Conservation (phyloP, 2,113 vertebrate genomes). For the Elaphurus davidianus region DNA sequence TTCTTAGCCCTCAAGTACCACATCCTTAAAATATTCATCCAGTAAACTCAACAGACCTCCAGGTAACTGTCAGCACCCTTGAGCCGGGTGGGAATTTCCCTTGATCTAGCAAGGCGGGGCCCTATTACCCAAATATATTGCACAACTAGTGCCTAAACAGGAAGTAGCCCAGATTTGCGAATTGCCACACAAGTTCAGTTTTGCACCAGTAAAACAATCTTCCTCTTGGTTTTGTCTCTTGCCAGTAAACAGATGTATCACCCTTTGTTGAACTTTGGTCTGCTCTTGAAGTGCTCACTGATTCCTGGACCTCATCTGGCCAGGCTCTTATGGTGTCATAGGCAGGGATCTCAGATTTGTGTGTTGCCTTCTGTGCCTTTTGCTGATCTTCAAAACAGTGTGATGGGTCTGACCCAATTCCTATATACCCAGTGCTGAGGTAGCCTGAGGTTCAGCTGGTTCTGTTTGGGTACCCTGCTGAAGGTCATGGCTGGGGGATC, state of each 20-base stretch:
- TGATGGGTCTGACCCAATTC: neutral
- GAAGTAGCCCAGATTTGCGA: constrained; percentile 47
- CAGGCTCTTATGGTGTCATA: neutral
- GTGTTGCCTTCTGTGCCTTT: neutral
- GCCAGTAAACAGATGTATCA: constrained; percentile 9
- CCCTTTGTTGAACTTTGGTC: neutral
- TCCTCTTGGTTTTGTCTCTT: neutral
- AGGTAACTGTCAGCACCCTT: neutral
- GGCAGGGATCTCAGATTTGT: neutral
- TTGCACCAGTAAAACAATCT: neutral
- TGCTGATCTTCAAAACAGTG: neutral
- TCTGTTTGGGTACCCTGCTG: neutral
- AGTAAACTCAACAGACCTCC: neutral
- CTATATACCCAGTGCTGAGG: neutral
- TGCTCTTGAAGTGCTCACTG: neutral
- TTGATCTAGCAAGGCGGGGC: neutral
- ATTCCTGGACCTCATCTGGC: neutral
- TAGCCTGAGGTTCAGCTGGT: neutral
- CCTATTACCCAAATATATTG: neutral
- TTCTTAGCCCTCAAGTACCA: neutral
- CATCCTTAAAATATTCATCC: neutral
- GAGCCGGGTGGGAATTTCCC: neutral
- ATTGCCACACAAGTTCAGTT: neutral
- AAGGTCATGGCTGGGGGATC: neutral
- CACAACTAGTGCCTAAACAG: neutral